Conservation (phyloP, 2,113 vertebrate species). For the Neoarius graeffei region DNA sequence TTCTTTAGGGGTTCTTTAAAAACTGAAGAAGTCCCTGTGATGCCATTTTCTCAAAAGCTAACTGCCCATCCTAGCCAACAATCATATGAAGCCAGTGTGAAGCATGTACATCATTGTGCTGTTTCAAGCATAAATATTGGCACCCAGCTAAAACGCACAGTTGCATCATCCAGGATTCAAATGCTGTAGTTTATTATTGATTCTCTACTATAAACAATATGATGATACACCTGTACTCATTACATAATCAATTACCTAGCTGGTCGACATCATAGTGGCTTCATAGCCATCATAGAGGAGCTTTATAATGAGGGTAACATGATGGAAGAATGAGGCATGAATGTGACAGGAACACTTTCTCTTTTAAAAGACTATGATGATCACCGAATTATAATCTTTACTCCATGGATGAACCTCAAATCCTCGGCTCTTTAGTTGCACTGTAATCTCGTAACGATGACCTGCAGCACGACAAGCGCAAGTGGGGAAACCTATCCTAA, state of each 20-base stretch:
- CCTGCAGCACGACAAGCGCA: neutral
- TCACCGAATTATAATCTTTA: neutral
- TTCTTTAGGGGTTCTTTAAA: neutral
- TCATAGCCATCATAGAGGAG: neutral
- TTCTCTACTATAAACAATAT: neutral
- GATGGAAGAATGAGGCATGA: neutral
- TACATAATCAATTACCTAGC: neutral
- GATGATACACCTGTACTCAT: neutral
- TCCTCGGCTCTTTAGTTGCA: neutral
- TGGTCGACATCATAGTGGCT: neutral
- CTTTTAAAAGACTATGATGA: no score
- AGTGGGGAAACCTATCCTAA: neutral
- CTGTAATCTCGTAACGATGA: slow-evolving; percentile 27
- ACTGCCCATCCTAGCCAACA: neutral
- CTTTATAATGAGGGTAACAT: neutral
- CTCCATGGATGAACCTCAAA: neutral
- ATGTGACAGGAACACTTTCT: neutral
- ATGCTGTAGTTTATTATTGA: neutral
- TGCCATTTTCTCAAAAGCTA: neutral
- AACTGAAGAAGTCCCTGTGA: neutral
- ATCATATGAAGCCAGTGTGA: neutral
- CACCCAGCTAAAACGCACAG: neutral
- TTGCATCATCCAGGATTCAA: neutral
- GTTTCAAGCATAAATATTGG: neutral
- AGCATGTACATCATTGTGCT: neutral